Percentiles rank a stretch among this genome's conserved stretches.
Conservation (phyloP, 2,888 invertebrate species). For the Conistra vaccinii region DNA sequence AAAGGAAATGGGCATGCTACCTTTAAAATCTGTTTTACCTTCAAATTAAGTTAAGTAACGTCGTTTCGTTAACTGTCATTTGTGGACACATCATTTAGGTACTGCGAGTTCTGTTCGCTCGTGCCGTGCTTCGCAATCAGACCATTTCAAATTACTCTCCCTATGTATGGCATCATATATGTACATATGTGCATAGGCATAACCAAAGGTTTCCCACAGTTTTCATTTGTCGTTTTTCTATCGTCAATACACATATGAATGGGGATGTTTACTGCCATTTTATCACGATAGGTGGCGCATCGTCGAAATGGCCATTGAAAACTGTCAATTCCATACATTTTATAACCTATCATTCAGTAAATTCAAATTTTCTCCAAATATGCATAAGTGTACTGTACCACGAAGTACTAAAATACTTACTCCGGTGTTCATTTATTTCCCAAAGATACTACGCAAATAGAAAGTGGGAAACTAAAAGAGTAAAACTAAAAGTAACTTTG, state of each 20-base stretch:
- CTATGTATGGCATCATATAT: constrained; percentile 2
- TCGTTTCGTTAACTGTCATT: neutral
- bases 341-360: no score
- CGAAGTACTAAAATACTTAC: no score
- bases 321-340: no score
- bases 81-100: constrained; percentile 4
- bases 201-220: constrained; percentile 30
- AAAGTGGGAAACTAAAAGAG: no score
- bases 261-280: no score
- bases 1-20: constrained; percentile 1
- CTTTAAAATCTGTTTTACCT: neutral
- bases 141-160: constrained; percentile 41
- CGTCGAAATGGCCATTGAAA: no score
- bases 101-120: constrained; percentile 8
- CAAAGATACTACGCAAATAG: no score
- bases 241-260: neutral
- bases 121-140: constrained; percentile 42
- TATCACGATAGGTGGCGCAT: no score
- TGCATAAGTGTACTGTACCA: no score
- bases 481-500: no score
- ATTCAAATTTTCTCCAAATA: no score
- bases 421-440: no score
- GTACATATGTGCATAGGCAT: constrained; percentile 6
- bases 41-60: neutral
- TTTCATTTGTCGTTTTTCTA: constrained; percentile 8